Evolutionary conservation across 2,888 invertebrate species (phyloP).

Genomic region (Parnassius apollo): DNA sequence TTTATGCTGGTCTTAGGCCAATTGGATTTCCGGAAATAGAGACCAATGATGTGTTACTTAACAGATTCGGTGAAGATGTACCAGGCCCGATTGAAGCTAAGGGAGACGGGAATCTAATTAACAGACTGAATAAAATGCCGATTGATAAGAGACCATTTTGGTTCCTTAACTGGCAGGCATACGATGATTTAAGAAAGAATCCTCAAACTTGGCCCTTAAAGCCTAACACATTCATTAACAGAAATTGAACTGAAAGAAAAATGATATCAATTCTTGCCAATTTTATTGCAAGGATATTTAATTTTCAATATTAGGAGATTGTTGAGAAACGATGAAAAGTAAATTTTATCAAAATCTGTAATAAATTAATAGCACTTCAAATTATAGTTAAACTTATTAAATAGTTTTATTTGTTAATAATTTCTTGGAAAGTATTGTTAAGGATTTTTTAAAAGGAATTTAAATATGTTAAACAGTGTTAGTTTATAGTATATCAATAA

Average conservation of each 20-base stretch:
- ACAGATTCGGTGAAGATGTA: slow-evolving; percentile 76
- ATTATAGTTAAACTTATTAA: too few relatives aligned
- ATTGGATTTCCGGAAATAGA: slow-evolving; percentile 82
- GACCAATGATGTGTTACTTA: slow-evolving; percentile 46
- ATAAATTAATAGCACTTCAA: too few relatives aligned
- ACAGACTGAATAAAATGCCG: slow-evolving; percentile 81
- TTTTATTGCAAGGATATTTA: background rate
- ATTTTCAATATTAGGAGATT: background rate
- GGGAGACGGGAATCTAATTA: slow-evolving; percentile 79
- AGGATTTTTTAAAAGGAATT: too few relatives aligned
- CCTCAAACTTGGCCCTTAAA: slow-evolving; percentile 57
- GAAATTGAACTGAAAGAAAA: background rate
- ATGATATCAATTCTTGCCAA: background rate
- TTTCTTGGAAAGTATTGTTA: too few relatives aligned
- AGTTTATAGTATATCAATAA: too few relatives aligned
- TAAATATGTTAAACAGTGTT: too few relatives aligned
- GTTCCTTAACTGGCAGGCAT: slow-evolving; percentile 83
- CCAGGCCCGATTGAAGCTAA: slow-evolving; percentile 81
- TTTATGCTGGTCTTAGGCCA: slow-evolving; percentile 81
- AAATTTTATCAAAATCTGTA: too few relatives aligned
- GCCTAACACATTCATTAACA: slow-evolving; percentile 45
- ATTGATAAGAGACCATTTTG: slow-evolving; percentile 84
- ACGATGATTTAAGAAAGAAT: slow-evolving; percentile 75
- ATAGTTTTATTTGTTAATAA: too few relatives aligned
- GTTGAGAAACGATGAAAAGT: too few relatives aligned